Conservation (phyloP, 2,113 vertebrate genomes). For the Ochotona curzoniae region DNA sequence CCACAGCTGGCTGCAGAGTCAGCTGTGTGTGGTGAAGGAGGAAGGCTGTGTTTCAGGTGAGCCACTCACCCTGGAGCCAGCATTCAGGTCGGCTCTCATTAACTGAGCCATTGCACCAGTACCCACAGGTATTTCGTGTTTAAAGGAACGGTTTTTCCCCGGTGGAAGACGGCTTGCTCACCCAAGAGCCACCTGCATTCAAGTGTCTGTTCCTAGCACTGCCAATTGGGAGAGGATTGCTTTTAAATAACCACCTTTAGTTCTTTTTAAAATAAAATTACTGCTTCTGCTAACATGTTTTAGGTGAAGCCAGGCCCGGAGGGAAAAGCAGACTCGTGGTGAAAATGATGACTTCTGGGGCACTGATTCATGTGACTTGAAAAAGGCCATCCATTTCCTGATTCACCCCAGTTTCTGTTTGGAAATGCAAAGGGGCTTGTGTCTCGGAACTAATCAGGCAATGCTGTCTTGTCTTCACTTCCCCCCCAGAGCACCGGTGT, state of each 20-base stretch:
- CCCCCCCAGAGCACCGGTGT: conserved; percentile 45
- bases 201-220: not conserved
- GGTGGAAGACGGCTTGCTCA: not conserved
- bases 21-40: not conserved
- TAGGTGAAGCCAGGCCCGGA: not conserved
- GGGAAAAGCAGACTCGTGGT: conserved; percentile 70
- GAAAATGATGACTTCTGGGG: conserved; percentile 87
- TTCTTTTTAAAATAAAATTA: not conserved
- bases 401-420: conserved; percentile 83
- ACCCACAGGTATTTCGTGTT: not conserved
- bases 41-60: not conserved
- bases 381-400: conserved; percentile 91
- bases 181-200: not conserved
- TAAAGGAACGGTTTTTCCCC: not conserved
- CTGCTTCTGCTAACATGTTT: not conserved
- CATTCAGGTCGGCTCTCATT: not conserved
- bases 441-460: conserved; percentile 33
- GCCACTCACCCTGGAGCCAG: too few species aligned
- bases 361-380: conserved; percentile 87
- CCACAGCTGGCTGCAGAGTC: too few species aligned
- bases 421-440: not conserved
- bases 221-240: not conserved
- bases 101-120: not conserved
- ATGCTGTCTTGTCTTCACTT: conserved; percentile 71
- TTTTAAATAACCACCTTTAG: not conserved